Base-by-base conservation (phyloP, 2,797 vertebrate species). In the Falco cherrug region DNA sequence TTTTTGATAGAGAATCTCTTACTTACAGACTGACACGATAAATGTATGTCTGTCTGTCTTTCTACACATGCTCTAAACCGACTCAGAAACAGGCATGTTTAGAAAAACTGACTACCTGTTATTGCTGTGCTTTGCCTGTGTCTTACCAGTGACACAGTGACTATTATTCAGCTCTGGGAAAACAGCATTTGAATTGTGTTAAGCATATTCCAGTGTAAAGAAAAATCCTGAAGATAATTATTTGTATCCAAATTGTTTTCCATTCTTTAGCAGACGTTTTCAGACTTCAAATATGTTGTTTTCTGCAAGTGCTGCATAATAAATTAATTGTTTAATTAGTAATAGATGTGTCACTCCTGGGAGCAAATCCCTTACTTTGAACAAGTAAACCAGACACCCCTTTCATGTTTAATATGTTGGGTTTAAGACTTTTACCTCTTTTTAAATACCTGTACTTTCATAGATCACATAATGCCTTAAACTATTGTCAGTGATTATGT, bases 381-480 rank as follows among this genome's bases (percentile, higher is more conserved):
- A 97, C 97, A 97, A 97, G 97, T 94, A 97, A 97, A 95, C 83
- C 79, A 96, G 95, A 97, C 95, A 89, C 90, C 45, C 37, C 97
- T 96, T 97, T 97, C 93, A 97, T 96, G 89, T 98, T 96, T 97
- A 97, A 96, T 97, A 76, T 96, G 96, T 97, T 97, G 94, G 94
- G 96, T 98, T 98, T 95, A 97, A 98, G 97, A 96, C 97, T 97
- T 98, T 97, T 97, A 97, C 96, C 93, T 95, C 92, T 96, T 96
- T 97, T 95, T 87, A 95, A 96, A 97, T 94, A 96, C 94, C 75
- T 94, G 95, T 94, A 95, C 92, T 97, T 97, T 97, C 94, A 96
- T 85, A 98, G 97, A 98, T 98, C 98, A 98, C 96, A 97, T 98
- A 97, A 98, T 97, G 96, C 96, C 97, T 97, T 97, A 97, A 98